Conservation (phyloP, 2,113 vertebrate genomes). For the Hystrix brachyura region DNA sequence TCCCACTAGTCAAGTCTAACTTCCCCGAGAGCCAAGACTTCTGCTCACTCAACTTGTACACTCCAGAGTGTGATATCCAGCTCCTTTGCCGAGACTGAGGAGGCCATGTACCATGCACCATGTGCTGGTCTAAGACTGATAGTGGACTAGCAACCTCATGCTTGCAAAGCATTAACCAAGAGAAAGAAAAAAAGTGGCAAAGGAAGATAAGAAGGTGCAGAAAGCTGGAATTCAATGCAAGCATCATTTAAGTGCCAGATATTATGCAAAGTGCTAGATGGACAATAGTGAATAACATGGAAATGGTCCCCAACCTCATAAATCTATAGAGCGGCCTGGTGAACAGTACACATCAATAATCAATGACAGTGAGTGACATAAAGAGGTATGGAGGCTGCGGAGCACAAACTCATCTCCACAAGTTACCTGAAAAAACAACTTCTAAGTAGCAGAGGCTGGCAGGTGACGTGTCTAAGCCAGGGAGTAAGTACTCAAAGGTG, state of each 20-base stretch:
- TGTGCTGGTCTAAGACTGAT: background rate
- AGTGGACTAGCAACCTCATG: background rate
- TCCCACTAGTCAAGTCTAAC: background rate
- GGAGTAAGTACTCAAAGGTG: background rate
- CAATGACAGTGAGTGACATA: background rate
- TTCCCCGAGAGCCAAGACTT: background rate
- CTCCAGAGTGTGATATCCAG: background rate
- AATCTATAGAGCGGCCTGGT: background rate
- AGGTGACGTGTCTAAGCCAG: background rate
- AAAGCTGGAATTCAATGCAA: background rate
- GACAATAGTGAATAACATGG: background rate
- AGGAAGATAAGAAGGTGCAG: background rate
- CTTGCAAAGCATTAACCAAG: background rate
- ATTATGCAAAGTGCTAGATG: background rate
- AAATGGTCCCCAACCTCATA: background rate
- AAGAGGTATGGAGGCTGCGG: background rate
- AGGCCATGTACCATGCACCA: background rate
- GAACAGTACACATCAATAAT: background rate
- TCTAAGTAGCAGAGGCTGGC: background rate
- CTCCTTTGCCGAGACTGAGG: background rate
- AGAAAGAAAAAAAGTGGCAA: background rate
- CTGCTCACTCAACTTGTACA: background rate
- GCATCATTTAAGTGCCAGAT: background rate
- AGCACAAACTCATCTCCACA: background rate
- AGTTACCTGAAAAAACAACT: background rate